Base-by-base conservation (phyloP, 2,113 vertebrate genomes). In the Cheirogaleus medius region DNA sequence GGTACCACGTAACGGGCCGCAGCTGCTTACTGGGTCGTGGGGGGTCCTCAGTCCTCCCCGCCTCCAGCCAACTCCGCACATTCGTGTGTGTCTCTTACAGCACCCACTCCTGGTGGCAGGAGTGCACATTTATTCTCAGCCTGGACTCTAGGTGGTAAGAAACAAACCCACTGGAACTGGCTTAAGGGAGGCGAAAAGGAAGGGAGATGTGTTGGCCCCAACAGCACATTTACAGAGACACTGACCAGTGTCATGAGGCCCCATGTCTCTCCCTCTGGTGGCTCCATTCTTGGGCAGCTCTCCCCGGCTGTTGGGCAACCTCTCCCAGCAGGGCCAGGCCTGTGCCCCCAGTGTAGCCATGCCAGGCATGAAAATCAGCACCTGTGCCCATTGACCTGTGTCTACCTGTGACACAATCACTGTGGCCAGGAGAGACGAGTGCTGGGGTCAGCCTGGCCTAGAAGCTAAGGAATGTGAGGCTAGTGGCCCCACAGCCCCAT, bases 191-290 rank as follows among this genome's bases (percentile, higher is more conserved):
- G 29, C n/a, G 7, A 20, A 73, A 52, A 21, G 32, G 21, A 42
- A 56, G 25, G 17, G 64, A 68, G 15, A 23, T 15, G 3, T 0
- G 8, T 11, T 23, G 29, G 25, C 21, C 18, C 25, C 47, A 25
- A 1, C 3, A 15, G 39, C 17, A 14, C 1, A 5, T 44, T 25
- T 20, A 1, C 1, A 29, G 37, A 18, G 10, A 96, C n/a, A 76
- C 60, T 29, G 29, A n/a, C 11, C 6, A 1, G 20, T 4, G 47
- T 49, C 69, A 4, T 0, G 0, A 68, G n/a, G 21, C 3, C 27
- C 32, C 5, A 0, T 9, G 49, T 21, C 4, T 42, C 34, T 66
- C 52, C n/a, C 94, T 60, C 54, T 1, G 8, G 20, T 10, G 78
- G 20, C 52, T 25, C 34, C 6, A 0, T 32, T 27, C 29, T 86